phyloP scores from a whole-genome alignment of 2,797 vertebrate species.

The Rhyacichthys aspro region DNA sequence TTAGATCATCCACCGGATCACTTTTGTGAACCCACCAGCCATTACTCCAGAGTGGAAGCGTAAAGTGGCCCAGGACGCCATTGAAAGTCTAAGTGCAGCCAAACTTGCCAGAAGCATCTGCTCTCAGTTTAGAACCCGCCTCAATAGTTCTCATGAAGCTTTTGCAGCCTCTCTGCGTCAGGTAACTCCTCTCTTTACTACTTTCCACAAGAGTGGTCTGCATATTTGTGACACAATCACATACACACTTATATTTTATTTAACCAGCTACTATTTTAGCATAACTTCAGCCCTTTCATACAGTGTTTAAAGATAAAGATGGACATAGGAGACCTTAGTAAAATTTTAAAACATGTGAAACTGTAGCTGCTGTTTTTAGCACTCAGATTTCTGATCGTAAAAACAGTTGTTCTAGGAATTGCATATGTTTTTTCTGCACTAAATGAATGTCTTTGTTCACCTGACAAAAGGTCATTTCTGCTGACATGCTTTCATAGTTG shows the following conservation, averaged over 20 bases:
- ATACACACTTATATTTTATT: too few species aligned
- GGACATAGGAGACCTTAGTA: too few species aligned
- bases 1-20: conserved; percentile 94
- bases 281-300: too few species aligned
- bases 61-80: conserved; percentile 97
- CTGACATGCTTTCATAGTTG: not conserved
- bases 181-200: conserved; percentile 66
- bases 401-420: too few species aligned
- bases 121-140: conserved; percentile 94
- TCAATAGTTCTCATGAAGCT: conserved; percentile 96
- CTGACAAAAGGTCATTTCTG: conserved; percentile 3
- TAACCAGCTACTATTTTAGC: too few species aligned
- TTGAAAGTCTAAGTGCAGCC: conserved; percentile 96
- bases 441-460: not conserved
- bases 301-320: not conserved
- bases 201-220: too few species aligned
- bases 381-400: not conserved
- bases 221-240: too few species aligned
- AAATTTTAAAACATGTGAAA: too few species aligned
- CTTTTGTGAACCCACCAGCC: conserved; percentile 93
- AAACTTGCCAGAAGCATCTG: conserved; percentile 97
- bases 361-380: not conserved
- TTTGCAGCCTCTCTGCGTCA: conserved; percentile 93
- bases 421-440: not conserved
- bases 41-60: conserved; percentile 95